These are phyloP conservation scores for Kryphioiulus occultus DNA, from an alignment of 2,888 invertebrate species.

Conservation along the genomic window DNA sequence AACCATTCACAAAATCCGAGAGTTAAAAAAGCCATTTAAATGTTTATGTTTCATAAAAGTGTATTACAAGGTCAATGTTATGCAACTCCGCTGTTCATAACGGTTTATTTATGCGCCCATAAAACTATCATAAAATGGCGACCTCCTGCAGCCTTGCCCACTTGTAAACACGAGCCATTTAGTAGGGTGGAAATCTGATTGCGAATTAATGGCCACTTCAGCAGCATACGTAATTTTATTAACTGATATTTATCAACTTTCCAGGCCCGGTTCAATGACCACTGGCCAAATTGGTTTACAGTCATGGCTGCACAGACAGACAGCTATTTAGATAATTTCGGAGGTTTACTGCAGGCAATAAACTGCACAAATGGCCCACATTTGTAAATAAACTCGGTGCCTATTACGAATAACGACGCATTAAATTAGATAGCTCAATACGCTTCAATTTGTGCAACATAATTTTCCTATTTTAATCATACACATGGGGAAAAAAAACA, in stretches of 20 bases:
- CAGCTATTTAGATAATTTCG: background rate
- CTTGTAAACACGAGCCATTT: constrained; percentile 25
- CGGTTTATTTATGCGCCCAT: constrained; percentile 28
- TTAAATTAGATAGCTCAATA: background rate
- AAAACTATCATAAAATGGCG: constrained; percentile 26
- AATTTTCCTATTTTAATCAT: background rate
- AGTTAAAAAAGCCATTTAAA: constrained; percentile 35
- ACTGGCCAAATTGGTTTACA: background rate
- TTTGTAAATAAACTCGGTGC: background rate
- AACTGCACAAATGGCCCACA: background rate
- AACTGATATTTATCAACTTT: constrained; percentile 35
- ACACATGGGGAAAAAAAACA: background rate
- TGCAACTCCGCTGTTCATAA: constrained; percentile 16
- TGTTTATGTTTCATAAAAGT: constrained; percentile 26
- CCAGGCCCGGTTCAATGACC: background rate
- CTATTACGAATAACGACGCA: background rate
- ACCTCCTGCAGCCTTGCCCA: constrained; percentile 35
- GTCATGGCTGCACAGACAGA: background rate
- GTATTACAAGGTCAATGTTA: constrained; percentile 31
- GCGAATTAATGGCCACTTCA: constrained; percentile 30
- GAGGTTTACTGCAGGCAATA: background rate
- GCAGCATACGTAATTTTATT: constrained; percentile 35
- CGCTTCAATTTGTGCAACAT: background rate
- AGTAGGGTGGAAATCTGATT: background rate
- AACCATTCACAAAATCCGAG: background rate